These are phyloP conservation scores for Gobionotothen gibberifrons DNA, from an alignment of 2,797 vertebrate genomes.

Conservation along the genomic window DNA sequence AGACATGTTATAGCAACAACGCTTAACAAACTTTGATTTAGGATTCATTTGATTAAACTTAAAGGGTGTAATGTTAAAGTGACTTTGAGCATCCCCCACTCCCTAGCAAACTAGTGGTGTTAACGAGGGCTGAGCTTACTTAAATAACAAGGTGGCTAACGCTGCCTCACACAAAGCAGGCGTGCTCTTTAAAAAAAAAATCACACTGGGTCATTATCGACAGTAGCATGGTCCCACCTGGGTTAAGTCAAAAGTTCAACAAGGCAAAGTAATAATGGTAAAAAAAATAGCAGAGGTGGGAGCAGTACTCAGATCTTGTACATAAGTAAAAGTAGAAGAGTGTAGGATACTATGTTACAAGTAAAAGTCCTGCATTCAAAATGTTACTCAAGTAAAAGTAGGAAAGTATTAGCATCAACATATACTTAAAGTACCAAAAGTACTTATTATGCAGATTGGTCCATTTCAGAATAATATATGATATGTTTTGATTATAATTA, in stretches of 20 bases:
- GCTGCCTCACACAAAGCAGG: constrained; percentile 36
- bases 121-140: constrained; percentile 10
- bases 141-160: constrained; percentile 46
- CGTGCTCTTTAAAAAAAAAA: background rate
- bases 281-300: background rate
- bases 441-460: too few species aligned
- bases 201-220: background rate
- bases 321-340: too few species aligned
- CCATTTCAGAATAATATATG: too few species aligned
- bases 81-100: background rate
- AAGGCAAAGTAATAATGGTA: background rate
- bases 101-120: background rate
- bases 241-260: background rate
- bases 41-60: background rate
- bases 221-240: constrained; percentile 33
- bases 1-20: constrained; percentile 58
- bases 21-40: background rate
- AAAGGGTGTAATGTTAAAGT: background rate
- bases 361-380: too few species aligned
- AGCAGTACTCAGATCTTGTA: too few species aligned
- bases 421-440: too few species aligned
- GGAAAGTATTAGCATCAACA: too few species aligned
- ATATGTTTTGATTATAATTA: too few species aligned
- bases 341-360: too few species aligned
- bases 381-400: too few species aligned